Conservation (phyloP, 2,888 invertebrate genomes). For the Leptogaster cylindrica region DNA sequence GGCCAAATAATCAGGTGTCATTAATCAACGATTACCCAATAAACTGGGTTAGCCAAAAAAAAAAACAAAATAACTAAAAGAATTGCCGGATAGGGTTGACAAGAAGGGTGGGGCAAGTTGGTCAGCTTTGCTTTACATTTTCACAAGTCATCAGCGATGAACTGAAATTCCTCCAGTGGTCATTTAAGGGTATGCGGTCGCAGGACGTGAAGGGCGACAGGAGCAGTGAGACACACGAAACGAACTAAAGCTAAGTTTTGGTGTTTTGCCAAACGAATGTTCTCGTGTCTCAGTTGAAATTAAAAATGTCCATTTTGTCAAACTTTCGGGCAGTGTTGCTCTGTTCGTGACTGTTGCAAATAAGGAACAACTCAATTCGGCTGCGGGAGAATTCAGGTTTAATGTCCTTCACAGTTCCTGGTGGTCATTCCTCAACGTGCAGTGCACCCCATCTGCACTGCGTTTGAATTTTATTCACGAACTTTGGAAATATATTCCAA, state of each 20-base stretch:
- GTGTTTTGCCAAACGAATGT: no score
- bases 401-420: slow-evolving; percentile 34
- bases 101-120: not conserved
- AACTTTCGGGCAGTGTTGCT: no score
- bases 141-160: not conserved
- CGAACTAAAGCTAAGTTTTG: no score
- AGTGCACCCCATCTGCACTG: no score
- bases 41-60: slow-evolving; percentile 24
- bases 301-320: slow-evolving; percentile 15
- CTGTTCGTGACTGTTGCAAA: slow-evolving; percentile 23
- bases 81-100: slow-evolving; percentile 10
- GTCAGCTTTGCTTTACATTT: not conserved
- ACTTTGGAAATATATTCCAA: no score
- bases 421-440: no score
- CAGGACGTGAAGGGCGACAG: not conserved
- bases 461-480: no score
- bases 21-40: slow-evolving; percentile 46
- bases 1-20: slow-evolving; percentile 44
- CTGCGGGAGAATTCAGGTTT: slow-evolving; percentile 28
- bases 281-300: no score
- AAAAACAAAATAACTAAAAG: slow-evolving; percentile 32
- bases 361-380: slow-evolving; percentile 30
- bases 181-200: not conserved
- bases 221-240: no score
- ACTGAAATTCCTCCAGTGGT: slow-evolving; percentile 1